A percentile compares a stretch with the other conserved stretches of the same genome.
These are phyloP conservation scores for Drosophila navojoa DNA, from an alignment of 1,140 invertebrate genomes.

Conservation along the genomic window DNA sequence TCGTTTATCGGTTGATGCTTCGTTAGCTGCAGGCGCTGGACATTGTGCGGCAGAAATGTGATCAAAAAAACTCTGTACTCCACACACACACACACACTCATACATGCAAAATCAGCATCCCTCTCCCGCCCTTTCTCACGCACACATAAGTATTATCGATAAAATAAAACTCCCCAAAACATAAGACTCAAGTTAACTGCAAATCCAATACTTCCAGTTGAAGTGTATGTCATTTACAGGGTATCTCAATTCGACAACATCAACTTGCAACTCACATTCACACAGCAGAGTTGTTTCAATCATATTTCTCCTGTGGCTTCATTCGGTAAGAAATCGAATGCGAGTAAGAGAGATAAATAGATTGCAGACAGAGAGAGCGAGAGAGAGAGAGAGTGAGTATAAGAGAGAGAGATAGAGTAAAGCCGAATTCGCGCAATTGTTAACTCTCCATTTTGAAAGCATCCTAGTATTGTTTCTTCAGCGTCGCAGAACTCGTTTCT, in stretches of 20 bases:
- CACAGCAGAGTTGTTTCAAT: conserved; percentile 77
- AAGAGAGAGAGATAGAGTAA: neutral
- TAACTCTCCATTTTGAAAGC: conserved; percentile 19
- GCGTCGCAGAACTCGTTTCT: conserved; percentile 9
- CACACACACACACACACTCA: conserved; percentile 26
- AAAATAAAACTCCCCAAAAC: conserved; percentile 6
- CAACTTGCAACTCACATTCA: conserved; percentile 41
- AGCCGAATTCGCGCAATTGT: conserved; percentile 15
- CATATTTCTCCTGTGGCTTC: conserved; percentile 49
- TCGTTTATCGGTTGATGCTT: conserved; percentile 33
- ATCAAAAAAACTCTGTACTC: conserved; percentile 77
- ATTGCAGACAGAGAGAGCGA: neutral
- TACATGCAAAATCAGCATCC: conserved; percentile 19
- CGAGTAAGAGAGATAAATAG: neutral
- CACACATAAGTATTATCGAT: neutral
- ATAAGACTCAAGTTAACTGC: neutral
- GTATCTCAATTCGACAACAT: no score
- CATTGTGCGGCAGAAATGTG: conserved; percentile 50
- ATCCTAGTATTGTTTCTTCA: conserved; percentile 12
- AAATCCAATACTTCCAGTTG: no score
- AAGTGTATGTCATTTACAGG: no score
- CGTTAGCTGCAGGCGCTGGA: conserved; percentile 36
- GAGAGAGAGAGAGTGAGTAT: neutral
- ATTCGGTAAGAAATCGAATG: conserved; percentile 5
- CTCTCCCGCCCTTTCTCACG: conserved; percentile 6